Evolutionary conservation across 23 tunicate genomes (phyloP).

Genomic region (Ascidia mentula): DNA sequence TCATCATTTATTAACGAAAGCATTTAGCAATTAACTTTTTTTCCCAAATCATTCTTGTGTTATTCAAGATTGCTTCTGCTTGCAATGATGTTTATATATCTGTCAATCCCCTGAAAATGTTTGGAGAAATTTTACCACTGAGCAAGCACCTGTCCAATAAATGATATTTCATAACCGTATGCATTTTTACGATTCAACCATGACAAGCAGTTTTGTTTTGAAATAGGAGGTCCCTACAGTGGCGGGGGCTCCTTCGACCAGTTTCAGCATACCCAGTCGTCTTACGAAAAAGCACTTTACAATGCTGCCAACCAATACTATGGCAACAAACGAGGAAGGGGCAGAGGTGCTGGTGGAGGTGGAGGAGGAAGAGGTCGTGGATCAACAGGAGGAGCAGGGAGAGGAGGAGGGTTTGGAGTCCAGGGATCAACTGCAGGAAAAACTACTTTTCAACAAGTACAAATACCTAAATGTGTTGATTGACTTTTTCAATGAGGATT

Average conservation of each 20-base stretch:
- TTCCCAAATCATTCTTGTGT: too few species aligned
- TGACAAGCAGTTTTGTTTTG: not conserved
- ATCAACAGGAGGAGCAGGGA: constrained; percentile 16
- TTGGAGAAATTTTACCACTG: constrained; percentile 12
- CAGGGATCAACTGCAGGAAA: not conserved
- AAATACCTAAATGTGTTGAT: not conserved
- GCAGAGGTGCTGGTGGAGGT: constrained; percentile 16
- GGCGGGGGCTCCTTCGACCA: not conserved
- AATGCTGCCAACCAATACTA: constrained; percentile 74
- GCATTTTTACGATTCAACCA: not conserved
- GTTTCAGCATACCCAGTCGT: constrained; percentile 38
- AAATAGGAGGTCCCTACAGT: not conserved
- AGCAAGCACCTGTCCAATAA: not conserved
- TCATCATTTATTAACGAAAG: too few species aligned
- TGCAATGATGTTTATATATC: constrained; percentile 43
- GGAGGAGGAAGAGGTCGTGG: constrained; percentile 52
- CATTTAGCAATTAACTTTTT: too few species aligned
- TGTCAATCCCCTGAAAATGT: constrained; percentile 32
- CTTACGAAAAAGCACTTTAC: constrained; percentile 67
- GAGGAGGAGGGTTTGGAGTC: constrained; percentile 2
- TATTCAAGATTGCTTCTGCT: not conserved
- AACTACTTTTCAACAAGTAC: not conserved
- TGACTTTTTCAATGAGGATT: not conserved
- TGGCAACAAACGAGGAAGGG: constrained; percentile 31
- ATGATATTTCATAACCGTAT: too few species aligned